Percentiles rank a stretch among this genome's conserved stretches.
These are phyloP conservation scores for Caenorhabditis sp. DNA, from an alignment of 2,888 invertebrate genomes.

Conservation along the genomic window DNA sequence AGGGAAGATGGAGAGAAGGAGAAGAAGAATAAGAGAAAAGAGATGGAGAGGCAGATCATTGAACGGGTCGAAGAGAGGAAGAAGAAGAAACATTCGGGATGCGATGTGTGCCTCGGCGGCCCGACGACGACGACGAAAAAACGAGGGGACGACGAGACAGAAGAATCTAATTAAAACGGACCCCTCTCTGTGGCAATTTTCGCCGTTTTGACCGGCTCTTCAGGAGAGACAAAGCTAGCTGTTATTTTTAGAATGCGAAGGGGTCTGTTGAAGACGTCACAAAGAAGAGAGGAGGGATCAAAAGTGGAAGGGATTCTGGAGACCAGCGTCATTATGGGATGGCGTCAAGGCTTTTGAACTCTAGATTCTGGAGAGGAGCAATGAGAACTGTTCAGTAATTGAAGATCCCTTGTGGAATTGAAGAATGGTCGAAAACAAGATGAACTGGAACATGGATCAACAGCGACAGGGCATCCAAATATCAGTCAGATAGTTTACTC, in stretches of 20 bases:
- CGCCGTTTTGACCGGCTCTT: slow-evolving; percentile 4
- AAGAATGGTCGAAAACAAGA: too few relatives aligned
- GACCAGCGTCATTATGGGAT: background rate
- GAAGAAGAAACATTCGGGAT: slow-evolving; percentile 1
- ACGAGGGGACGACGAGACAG: slow-evolving; percentile 3
- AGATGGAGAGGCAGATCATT: slow-evolving; percentile 20
- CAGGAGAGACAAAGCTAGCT: background rate
- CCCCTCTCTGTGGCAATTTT: background rate
- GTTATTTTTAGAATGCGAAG: background rate
- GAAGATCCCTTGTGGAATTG: too few relatives aligned
- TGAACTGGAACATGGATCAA: too few relatives aligned
- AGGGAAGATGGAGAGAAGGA: slow-evolving; percentile 1
- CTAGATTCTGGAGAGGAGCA: too few relatives aligned
- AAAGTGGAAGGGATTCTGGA: background rate
- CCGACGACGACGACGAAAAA: background rate
- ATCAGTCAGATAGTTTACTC: too few relatives aligned
- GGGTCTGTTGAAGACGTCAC: background rate
- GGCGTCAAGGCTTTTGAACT: too few relatives aligned
- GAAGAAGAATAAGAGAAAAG: slow-evolving; percentile 6
- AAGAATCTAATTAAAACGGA: background rate
- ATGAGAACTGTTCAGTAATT: too few relatives aligned
- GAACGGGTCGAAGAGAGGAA: slow-evolving; percentile 25
- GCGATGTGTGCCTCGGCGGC: background rate
- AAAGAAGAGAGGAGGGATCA: background rate
- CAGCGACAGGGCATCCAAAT: too few relatives aligned